A percentile compares a stretch with the other conserved stretches of the same genome.
Conservation (phyloP, 2,113 vertebrate species). For the Ailurus styani region DNA sequence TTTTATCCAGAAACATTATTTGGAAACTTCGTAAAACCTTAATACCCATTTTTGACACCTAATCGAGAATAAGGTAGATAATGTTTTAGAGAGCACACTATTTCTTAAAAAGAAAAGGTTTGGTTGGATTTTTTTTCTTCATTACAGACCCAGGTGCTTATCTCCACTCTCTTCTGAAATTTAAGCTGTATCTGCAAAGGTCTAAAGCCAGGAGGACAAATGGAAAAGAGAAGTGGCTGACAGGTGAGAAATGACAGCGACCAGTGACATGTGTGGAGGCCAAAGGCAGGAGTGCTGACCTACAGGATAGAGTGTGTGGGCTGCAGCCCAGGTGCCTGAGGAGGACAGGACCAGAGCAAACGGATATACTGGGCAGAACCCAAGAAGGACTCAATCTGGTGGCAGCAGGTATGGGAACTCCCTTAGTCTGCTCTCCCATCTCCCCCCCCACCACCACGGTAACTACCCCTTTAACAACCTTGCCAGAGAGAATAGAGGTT, state of each 20-base stretch:
- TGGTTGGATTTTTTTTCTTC: neutral
- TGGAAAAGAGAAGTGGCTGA: neutral
- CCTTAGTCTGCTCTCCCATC: neutral
- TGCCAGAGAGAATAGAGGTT: neutral
- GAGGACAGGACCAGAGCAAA: neutral
- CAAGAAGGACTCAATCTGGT: neutral
- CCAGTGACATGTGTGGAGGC: fast-evolving
- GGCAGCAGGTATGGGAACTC: neutral
- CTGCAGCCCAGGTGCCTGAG: no score
- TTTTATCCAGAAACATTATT: neutral
- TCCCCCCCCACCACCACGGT: neutral
- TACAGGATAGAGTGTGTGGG: neutral
- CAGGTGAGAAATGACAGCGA: neutral
- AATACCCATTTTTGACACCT: neutral
- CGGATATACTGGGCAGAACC: neutral
- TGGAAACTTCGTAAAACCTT: neutral
- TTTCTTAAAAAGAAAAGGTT: neutral
- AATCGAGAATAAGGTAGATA: neutral
- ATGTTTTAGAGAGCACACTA: neutral
- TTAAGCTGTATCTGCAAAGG: neutral
- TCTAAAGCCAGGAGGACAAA: neutral
- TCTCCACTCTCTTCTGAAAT: neutral
- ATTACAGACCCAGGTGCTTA: neutral
- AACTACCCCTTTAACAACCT: neutral
- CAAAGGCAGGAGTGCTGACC: neutral